Evolutionary conservation across 2,797 vertebrate species (phyloP).

Genomic region (Syndactyla subalaris): DNA sequence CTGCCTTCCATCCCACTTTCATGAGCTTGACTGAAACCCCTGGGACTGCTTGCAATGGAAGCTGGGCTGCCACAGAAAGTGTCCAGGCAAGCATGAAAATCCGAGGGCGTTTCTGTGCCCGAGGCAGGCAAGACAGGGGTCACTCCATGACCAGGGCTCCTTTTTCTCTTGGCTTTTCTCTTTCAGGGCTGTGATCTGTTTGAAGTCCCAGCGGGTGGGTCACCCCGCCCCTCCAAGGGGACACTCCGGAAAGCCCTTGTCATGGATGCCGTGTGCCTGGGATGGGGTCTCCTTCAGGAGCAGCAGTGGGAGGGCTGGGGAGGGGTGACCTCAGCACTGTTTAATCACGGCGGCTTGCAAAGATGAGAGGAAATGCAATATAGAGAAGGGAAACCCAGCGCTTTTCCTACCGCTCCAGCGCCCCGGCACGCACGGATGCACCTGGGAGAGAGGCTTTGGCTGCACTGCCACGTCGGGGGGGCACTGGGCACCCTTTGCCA

Average conservation of each 20-base stretch:
- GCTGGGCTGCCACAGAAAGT: not conserved
- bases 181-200: not conserved
- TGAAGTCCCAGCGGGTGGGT: not conserved
- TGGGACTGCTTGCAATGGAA: rapidly evolving
- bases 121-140: not conserved
- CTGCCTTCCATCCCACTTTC: rapidly evolving
- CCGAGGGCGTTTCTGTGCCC: not conserved
- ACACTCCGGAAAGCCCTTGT: not conserved
- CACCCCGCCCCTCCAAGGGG: not conserved
- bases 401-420: not conserved
- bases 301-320: not conserved
- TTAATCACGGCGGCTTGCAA: not conserved
- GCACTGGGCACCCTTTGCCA: not conserved
- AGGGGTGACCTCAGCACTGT: not conserved
- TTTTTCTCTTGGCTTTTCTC: not conserved
- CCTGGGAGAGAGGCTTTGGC: not conserved
- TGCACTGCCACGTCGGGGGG: not conserved
- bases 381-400: not conserved
- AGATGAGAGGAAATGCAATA: not conserved
- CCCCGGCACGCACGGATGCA: not conserved
- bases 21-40: rapidly evolving
- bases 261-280: not conserved
- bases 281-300: not conserved
- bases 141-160: not conserved
- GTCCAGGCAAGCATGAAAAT: not conserved